Percentiles rank a stretch among this genome's conserved stretches.
phyloP scores from a whole-genome alignment of 2,888 invertebrate genomes.

The Lymantria monacha region DNA sequence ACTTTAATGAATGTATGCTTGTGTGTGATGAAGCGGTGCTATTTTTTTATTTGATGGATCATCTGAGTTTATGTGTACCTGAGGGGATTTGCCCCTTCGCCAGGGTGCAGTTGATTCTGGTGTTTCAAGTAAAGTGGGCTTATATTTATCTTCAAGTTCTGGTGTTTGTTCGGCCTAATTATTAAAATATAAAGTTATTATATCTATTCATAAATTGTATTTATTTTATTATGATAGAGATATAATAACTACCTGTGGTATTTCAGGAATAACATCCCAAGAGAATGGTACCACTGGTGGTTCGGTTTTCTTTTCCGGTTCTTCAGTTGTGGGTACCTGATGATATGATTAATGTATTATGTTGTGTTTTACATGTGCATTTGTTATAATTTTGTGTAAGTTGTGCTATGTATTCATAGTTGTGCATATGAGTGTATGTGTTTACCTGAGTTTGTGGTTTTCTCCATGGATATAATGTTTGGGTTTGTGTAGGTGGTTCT shows the following conservation, averaged over 20 bases:
- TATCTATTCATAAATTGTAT: slow-evolving; percentile 12
- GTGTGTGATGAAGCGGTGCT: slow-evolving; percentile 24
- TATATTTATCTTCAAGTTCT: slow-evolving; percentile 68
- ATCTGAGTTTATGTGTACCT: slow-evolving; percentile 49
- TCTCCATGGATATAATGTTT: slow-evolving; percentile 45
- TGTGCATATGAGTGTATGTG: slow-evolving; percentile 9
- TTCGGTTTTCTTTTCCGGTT: slow-evolving; percentile 55
- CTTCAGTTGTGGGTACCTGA: slow-evolving; percentile 59
- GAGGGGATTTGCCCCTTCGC: slow-evolving; percentile 68
- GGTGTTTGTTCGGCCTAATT: slow-evolving; percentile 72
- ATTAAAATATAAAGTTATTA: slow-evolving; percentile 30
- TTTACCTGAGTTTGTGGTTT: slow-evolving; percentile 35
- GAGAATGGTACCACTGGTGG: slow-evolving; percentile 67
- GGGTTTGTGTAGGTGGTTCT: slow-evolving; percentile 34
- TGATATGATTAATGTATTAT: slow-evolving; percentile 20
- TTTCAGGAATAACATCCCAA: slow-evolving; percentile 74
- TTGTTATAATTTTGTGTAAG: slow-evolving; percentile 4
- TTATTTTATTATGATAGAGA: slow-evolving; percentile 2
- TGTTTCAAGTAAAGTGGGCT: slow-evolving; percentile 67
- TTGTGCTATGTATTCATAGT: slow-evolving; percentile 19
- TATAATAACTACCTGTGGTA: slow-evolving; percentile 65
- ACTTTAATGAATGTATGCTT: slow-evolving; percentile 29
- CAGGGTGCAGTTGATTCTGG: slow-evolving; percentile 55
- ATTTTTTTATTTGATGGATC: slow-evolving; percentile 10
- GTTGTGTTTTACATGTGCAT: slow-evolving; percentile 14